Base-by-base conservation (phyloP, 2,797 vertebrate genomes). In the Pogonophryne albipinna region DNA sequence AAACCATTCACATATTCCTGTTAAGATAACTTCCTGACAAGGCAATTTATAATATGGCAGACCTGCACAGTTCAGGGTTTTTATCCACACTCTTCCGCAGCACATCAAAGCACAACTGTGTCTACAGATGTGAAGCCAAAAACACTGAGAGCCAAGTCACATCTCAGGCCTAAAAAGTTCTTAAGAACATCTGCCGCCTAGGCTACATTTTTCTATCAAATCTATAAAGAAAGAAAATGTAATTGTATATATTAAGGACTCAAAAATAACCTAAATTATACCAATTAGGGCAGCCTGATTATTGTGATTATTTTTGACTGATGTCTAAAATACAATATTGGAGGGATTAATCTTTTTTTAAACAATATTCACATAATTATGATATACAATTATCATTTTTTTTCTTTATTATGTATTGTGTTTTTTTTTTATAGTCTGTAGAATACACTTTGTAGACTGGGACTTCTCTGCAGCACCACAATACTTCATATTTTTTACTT, bases 1-100 rank as follows among this genome's bases (percentile, higher is more conserved):
- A 86, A 89, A 46, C 3, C 53, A 56, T 86, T 92, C 81, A 78
- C 87, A 78, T 51, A 47, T 23, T 76, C 20, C 53, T 74, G 87
- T 59, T 49, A 82, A 76, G 51, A 20, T 71, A n/a, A 86, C 74
- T 76, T 81, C 56, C 69, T 82, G 86, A 87, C 84, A 85, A 71
- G 59, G 61, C 62, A 20, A 88, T 87, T 81, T 83, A 81, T 82
- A 82, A 87, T n/a, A 81, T 34, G 59, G 51, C 65, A 72, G 71
- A 74, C 66, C 57, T 64, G 82, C 75, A 71, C 68, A 77, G 66
- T 51, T 88, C 34, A 66, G 47, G 44, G 45, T 31, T 79, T 82
- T 78, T 81, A 42, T 66, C 50, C 63, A 74, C 49, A 66, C 64
- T 34, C 74, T 70, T 70, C 34, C 38, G 45, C 51, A 49, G 47